Base-by-base conservation (phyloP, 2,888 invertebrate genomes). In the Steromphala cineraria region DNA sequence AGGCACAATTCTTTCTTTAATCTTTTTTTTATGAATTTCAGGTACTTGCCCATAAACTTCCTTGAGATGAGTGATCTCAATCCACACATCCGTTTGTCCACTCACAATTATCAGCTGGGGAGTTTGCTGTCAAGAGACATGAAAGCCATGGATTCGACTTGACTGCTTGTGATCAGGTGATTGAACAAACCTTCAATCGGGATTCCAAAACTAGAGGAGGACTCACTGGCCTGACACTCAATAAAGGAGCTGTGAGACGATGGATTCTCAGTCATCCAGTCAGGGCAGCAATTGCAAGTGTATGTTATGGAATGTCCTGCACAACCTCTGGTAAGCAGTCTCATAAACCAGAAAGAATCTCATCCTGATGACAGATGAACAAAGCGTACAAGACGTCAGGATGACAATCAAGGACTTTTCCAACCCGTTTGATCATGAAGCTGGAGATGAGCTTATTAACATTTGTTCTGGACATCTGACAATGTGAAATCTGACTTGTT, bases 11-110 rank as follows among this genome's bases (percentile, higher is more conserved):
- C n/a, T n/a, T n/a, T n/a, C n/a, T n/a, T n/a, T 36, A 36, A 36
- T 36, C 36, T 4, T 36, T 36, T 36, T 36, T 36, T 4, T 36
- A 4, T 36, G 36, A 36, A 87, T 78, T 84, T 86, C 7, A 46
- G 85, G 56, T 56, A 46, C 13, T 24, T 52, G 2, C 75, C 75
- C 5, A 24, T 46, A 5, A 10, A 46, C 46, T 46, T 10, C 46
- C 46, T 46, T 46, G 76, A 53, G 17, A 76, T 76, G 76, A 52
- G 52, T 17, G 28, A 19, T 0, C 13, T 76, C 17, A 13, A 19
- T 17, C 21, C 24, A 76, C 24, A 3, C 76, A 76, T 36, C 24
- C 21, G 10, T 21, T 53, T 19, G 24, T 19, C 8, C 31, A 28
- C 21, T 5, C n/a, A 53, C 17, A 24, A 10, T 17, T 55, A 15